Percentiles rank a stretch among this genome's conserved stretches.
Evolutionary conservation across 92 coral and sea anemone genomes (phyloP).

Genomic region (Palythoa heliodiscus): DNA sequence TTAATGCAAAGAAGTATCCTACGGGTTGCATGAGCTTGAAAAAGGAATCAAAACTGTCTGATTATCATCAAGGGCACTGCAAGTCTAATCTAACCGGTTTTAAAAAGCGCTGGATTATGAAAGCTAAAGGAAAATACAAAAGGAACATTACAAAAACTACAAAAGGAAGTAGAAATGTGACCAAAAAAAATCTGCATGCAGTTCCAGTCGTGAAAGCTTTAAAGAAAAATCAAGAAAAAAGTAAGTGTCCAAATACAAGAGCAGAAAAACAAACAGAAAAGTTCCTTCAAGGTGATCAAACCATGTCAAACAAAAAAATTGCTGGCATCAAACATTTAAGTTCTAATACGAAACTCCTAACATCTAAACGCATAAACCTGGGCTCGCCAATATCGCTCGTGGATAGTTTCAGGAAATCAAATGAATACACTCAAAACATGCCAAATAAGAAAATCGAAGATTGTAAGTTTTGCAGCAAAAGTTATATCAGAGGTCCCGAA

Average conservation of each 20-base stretch:
- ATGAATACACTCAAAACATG: not conserved
- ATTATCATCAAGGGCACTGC: conserved; percentile 11
- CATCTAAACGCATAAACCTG: not conserved
- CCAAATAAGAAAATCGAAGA: not conserved
- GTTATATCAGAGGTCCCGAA: not conserved
- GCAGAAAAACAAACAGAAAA: not conserved
- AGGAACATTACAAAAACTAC: not conserved
- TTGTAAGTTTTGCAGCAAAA: conserved; percentile 8
- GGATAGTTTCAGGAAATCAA: not conserved
- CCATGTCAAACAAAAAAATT: not conserved
- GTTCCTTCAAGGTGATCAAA: not conserved
- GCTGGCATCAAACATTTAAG: not conserved
- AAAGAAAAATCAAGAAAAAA: not conserved
- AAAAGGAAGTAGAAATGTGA: not conserved
- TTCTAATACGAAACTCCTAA: too few relatives aligned
- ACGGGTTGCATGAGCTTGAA: not conserved
- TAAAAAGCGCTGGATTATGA: conserved; percentile 21
- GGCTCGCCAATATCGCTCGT: not conserved
- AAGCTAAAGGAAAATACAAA: not conserved
- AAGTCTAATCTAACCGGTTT: conserved; percentile 12
- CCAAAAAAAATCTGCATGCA: not conserved
- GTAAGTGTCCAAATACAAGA: not conserved
- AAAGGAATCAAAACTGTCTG: not conserved
- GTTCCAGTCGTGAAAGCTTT: not conserved
- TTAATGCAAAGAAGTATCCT: not conserved